These are phyloP conservation scores for Sceloporus tristichus DNA, from an alignment of 2,113 vertebrate species.

Conservation along the genomic window DNA sequence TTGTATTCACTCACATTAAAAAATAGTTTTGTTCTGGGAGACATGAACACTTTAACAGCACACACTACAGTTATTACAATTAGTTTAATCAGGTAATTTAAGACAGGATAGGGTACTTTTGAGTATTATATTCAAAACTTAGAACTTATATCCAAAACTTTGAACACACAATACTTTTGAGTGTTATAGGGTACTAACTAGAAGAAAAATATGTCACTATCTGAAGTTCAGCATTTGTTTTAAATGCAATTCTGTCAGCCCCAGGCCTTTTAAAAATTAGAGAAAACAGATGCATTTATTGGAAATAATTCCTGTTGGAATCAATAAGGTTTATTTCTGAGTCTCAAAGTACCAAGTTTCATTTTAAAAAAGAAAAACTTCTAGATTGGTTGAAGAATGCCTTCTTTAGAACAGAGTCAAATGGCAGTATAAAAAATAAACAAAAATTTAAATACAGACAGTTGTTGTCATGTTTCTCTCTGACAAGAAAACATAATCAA, in stretches of 20 bases:
- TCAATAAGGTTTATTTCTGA: background rate
- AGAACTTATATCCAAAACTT: too few species aligned
- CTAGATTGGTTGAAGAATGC: background rate
- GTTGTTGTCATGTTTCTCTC: constrained; percentile 1
- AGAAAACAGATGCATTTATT: background rate
- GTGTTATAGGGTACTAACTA: background rate
- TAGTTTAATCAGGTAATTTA: background rate
- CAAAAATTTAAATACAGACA: background rate
- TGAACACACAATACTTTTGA: background rate
- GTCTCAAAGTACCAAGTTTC: background rate
- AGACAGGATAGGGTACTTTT: background rate
- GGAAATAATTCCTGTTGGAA: background rate
- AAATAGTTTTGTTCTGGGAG: background rate
- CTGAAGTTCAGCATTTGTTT: background rate
- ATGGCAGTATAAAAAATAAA: background rate
- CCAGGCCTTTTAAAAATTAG: background rate
- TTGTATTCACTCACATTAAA: constrained; percentile 4
- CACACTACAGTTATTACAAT: background rate
- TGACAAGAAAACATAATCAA: constrained; percentile 14
- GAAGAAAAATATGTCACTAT: background rate
- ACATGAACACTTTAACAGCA: background rate
- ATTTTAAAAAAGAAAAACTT: background rate
- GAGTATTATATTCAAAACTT: too few species aligned
- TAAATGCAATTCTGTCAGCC: background rate
- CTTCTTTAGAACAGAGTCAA: background rate